Base-by-base conservation (phyloP, 23 tunicate species). In the Oikopleura dioica region DNA sequence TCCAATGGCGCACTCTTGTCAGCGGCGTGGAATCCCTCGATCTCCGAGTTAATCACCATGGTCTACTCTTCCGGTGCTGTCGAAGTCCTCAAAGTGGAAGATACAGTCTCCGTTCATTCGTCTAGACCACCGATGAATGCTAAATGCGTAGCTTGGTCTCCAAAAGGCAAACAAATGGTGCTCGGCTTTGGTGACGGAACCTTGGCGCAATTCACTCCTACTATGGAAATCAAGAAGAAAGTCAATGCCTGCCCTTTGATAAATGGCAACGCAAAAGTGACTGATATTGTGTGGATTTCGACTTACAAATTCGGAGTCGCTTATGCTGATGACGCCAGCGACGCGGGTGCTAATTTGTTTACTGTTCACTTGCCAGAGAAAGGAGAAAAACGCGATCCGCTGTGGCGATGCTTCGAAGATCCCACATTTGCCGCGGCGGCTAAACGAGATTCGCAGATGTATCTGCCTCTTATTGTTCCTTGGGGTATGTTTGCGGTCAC, bases 151-250 rank as follows among this genome's bases (percentile, higher is more conserved):
- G 72, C 72, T 51, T 94, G 99, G 99, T 86, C 87, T 72, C 95
- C 88, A 1, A 81, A 79, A 55, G 99, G 99, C 23, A 94, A 86
- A 76, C 99, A 94, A 59, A 76, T 94, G 79, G 78, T 94, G 95
- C 38, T 94, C 67, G 99, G 99, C 29, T 83, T 77, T 37, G 37
- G 36, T 28, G 95, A 94, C 78, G 99, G 99, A 16, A 77, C 88
- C 37, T 51, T 94, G 69, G 80, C 81, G 35, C 99, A 86, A 38
- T 83, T 76, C 51, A 94, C 92, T 21, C 99, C 89, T 30, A 95
- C 16, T 2, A 23, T 63, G 4, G 72, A 12, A 2, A 31, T 12
- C 30, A 63, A 63, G 33, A 63, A 63, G 26, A 23, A 63, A 0
- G 69, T 94, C 44, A 80, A 88, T 1, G 88, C 79, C 24, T 80